A percentile compares a stretch with the other conserved stretches of the same genome.
These are phyloP conservation scores for Sinocyclocheilus maitianheensis DNA, from an alignment of 2,113 vertebrate species.

Conservation along the genomic window DNA sequence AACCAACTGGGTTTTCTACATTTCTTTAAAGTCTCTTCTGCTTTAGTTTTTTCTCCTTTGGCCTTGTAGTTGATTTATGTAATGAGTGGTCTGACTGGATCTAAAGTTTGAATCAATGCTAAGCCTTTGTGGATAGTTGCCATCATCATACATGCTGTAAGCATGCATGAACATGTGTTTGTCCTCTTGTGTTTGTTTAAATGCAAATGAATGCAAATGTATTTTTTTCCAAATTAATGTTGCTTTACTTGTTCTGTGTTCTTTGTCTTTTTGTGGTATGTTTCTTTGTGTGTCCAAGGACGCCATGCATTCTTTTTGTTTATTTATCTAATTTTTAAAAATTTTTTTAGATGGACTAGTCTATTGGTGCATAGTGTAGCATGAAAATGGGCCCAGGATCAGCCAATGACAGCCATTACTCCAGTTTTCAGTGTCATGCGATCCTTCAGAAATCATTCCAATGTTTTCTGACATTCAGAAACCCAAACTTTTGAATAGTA, in stretches of 20 bases:
- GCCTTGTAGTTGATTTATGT: conserved; percentile 14
- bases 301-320: not conserved
- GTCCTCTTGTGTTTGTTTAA: conserved; percentile 15
- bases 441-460: not conserved
- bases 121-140: conserved; percentile 57
- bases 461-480: not conserved
- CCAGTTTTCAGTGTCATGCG: not conserved
- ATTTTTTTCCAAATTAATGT: not conserved
- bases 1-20: not conserved
- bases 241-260: conserved; percentile 4
- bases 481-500: not conserved
- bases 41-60: conserved; percentile 42
- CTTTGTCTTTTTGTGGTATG: not conserved
- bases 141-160: conserved; percentile 42
- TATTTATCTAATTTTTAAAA: not conserved
- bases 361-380: not conserved
- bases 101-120: conserved; percentile 51
- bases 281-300: conserved; percentile 8
- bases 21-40: not conserved
- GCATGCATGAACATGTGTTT: conserved; percentile 28
- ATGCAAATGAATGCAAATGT: not conserved
- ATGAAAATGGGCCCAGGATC: not conserved
- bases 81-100: conserved; percentile 25
- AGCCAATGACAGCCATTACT: not conserved
- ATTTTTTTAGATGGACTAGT: not conserved